Evolutionary conservation across 1,140 invertebrate species (phyloP).

Genomic region (Tetraneura akinire): DNA sequence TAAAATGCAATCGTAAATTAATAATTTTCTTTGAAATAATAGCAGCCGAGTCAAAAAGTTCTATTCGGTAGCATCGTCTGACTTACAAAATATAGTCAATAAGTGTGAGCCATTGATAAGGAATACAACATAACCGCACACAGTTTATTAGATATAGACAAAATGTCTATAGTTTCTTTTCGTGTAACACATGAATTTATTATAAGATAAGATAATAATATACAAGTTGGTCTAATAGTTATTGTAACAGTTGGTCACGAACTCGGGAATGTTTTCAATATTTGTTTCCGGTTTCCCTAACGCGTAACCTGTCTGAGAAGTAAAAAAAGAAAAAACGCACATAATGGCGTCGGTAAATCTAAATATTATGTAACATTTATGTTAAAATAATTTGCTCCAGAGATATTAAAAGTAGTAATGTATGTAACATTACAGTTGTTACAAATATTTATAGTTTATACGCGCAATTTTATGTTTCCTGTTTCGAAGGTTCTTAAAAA

Average conservation of each 20-base stretch:
- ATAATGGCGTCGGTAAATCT: no score
- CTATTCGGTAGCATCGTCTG: neutral
- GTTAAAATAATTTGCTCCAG: no score
- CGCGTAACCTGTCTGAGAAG: neutral
- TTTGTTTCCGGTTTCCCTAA: slow-evolving; percentile 7
- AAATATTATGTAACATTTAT: no score
- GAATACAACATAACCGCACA: neutral
- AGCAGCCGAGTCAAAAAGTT: neutral
- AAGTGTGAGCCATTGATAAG: neutral
- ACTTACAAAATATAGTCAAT: neutral
- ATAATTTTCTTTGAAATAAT: neutral
- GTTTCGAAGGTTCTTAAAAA: no score
- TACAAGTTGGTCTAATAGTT: neutral
- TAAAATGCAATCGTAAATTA: neutral
- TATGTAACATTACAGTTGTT: no score
- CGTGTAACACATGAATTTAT: neutral
- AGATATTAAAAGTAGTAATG: no score
- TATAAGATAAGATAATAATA: neutral
- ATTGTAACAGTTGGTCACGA: neutral
- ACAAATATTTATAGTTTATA: no score
- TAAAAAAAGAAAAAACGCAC: neutral
- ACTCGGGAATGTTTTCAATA: neutral
- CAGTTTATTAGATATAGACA: no score
- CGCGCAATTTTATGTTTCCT: no score
- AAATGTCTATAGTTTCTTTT: neutral